Evolutionary conservation across 35 echinoderm and acorn worm genomes (phyloP), one percentile per base, ranked within the genome.

Genomic region (Amphiura filiformis): DNA sequence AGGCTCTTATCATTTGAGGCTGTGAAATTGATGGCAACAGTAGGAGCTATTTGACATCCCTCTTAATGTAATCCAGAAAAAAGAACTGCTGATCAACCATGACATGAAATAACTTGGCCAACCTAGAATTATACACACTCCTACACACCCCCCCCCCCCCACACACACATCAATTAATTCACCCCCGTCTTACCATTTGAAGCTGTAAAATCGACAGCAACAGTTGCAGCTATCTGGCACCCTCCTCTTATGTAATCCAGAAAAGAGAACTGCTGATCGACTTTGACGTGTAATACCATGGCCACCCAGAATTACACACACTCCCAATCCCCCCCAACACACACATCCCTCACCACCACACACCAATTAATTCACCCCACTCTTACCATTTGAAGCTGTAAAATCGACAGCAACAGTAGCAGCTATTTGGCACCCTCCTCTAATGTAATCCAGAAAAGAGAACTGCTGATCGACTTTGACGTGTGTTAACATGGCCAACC

Each of bases 311-410:
- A 36, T 97, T 87, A 49, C 79, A n/a, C n/a, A n/a, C n/a, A n/a
- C n/a, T n/a, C n/a, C n/a, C n/a, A n/a, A n/a, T n/a, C n/a, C n/a
- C n/a, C n/a, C n/a, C n/a, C n/a, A n/a, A n/a, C n/a, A n/a, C n/a
- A n/a, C n/a, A n/a, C n/a, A n/a, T n/a, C n/a, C n/a, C n/a, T n/a
- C n/a, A n/a, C n/a, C n/a, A n/a, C n/a, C n/a, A n/a, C n/a, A n/a
- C n/a, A n/a, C n/a, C n/a, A n/a, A n/a, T n/a, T n/a, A n/a, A n/a
- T n/a, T 70, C 18, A 61, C 40, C 35, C 23, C 23, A 3, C 23
- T 38, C 94, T 86, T 87, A 97, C 95, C 95, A 85, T 97, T 97
- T 75, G 95, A 97, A 39, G 95, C 95, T 23, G 95, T 97, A 76
- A 97, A 97, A 80, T 97, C 95, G 7, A 97, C 79, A 22, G 94